Percentiles rank a stretch among this genome's conserved stretches.
phyloP scores from a whole-genome alignment of 2,797 vertebrate genomes.

The Notamacropus eugenii region DNA sequence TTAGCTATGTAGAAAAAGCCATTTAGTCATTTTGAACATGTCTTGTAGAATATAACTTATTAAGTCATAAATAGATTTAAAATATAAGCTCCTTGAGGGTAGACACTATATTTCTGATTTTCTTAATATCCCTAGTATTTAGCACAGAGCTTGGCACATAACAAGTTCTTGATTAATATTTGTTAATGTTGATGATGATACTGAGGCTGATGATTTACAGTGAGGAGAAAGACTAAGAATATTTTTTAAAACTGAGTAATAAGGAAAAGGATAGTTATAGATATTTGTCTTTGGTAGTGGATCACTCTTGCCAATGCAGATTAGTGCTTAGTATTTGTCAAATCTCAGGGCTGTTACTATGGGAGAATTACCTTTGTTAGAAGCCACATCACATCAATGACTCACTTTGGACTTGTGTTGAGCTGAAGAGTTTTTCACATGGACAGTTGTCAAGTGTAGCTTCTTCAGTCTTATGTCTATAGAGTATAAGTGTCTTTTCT shows the following conservation, averaged over 20 bases:
- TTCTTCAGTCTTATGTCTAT: too few relatives aligned
- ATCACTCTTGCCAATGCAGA: neutral
- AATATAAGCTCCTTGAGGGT: neutral
- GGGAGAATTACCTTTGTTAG: too few relatives aligned
- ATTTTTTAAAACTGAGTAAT: neutral
- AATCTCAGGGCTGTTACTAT: too few relatives aligned
- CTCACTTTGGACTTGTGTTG: too few relatives aligned
- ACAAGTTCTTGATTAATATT: neutral
- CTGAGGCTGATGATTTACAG: neutral
- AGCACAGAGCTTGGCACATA: neutral
- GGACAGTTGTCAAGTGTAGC: too few relatives aligned
- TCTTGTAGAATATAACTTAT: neutral
- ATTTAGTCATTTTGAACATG: neutral
- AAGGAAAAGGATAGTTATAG: neutral
- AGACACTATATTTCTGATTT: neutral
- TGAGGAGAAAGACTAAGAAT: neutral
- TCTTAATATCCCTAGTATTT: neutral
- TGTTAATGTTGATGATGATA: neutral
- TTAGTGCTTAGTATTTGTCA: neutral
- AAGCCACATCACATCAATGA: too few relatives aligned
- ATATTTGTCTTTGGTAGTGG: neutral
- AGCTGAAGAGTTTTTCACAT: too few relatives aligned
- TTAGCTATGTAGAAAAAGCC: neutral
- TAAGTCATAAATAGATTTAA: neutral
- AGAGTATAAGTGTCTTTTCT: too few relatives aligned